Percentiles rank a stretch among this genome's conserved stretches.
Evolutionary conservation across 2,888 invertebrate genomes (phyloP).

Genomic region (Halictus quadricinctus): DNA sequence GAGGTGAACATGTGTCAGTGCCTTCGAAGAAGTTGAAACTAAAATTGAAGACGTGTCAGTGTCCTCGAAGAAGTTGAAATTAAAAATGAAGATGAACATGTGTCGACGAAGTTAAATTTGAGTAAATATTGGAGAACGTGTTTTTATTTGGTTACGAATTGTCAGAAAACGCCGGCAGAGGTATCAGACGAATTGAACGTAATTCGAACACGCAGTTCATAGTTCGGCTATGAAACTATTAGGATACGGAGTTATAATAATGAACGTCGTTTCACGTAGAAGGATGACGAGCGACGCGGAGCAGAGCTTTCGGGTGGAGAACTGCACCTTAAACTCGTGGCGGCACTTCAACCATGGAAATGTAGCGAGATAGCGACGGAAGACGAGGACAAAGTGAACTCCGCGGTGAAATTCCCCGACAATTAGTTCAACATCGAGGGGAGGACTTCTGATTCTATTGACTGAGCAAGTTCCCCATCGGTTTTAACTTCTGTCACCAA

Average conservation of each 20-base stretch:
- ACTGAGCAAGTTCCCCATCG: background rate
- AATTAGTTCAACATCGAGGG: background rate
- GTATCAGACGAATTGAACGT: slow-evolving; percentile 14
- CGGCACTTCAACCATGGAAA: slow-evolving; percentile 36
- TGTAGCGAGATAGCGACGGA: background rate
- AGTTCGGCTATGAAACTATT: slow-evolving; percentile 41
- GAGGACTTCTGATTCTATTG: background rate
- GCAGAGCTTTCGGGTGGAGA: background rate
- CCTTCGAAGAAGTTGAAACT: no score
- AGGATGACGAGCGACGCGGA: slow-evolving; percentile 26
- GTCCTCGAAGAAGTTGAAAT: no score
- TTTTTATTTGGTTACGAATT: background rate
- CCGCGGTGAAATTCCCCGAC: slow-evolving; percentile 10
- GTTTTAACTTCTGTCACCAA: slow-evolving; percentile 16
- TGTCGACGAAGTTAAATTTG: background rate
- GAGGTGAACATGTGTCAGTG: no score
- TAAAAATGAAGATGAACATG: no score
- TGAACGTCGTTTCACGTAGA: slow-evolving; percentile 25
- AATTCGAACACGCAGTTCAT: slow-evolving; percentile 34
- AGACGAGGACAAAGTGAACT: slow-evolving; percentile 12
- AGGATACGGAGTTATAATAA: slow-evolving; percentile 44
- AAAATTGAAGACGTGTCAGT: no score
- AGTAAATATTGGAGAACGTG: background rate
- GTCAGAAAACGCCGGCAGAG: background rate
- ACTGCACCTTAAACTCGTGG: slow-evolving; percentile 7